Percentiles rank a stretch among this genome's conserved stretches.
Evolutionary conservation across 2,797 vertebrate genomes (phyloP).

Genomic region (Gymnoscopelus braueri): DNA sequence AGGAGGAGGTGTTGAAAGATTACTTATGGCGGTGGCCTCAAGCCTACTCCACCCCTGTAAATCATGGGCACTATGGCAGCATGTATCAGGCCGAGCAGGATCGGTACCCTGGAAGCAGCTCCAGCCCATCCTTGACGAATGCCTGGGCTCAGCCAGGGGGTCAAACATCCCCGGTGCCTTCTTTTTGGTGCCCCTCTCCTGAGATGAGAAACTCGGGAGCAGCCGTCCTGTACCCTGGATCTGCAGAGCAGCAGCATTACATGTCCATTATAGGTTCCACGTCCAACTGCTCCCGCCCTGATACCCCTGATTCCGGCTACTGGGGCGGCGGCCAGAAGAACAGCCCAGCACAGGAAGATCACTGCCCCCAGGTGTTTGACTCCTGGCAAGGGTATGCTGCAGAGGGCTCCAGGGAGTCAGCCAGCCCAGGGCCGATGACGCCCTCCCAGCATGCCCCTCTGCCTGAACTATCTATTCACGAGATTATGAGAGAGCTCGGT

Average conservation of each 20-base stretch:
- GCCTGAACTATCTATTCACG: constrained; percentile 77
- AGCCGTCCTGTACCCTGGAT: constrained; percentile 45
- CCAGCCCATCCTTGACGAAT: constrained; percentile 39
- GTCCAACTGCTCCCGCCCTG: constrained; percentile 62
- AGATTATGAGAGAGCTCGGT: constrained; percentile 76
- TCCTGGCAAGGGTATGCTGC: constrained; percentile 41
- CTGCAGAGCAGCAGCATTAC: constrained; percentile 57
- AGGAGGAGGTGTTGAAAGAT: constrained; percentile 59
- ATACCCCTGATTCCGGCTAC: constrained; percentile 74
- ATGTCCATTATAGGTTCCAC: constrained; percentile 22
- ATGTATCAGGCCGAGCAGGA: constrained; percentile 51
- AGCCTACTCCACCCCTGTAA: constrained; percentile 38
- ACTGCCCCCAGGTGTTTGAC: constrained; percentile 48
- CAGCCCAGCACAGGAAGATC: constrained; percentile 37
- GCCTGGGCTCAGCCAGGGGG: constrained; percentile 55
- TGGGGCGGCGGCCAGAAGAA: constrained; percentile 63
- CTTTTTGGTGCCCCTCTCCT: constrained; percentile 60
- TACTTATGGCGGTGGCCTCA: constrained; percentile 44
- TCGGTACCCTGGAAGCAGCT: constrained; percentile 20
- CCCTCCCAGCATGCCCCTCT: constrained; percentile 43
- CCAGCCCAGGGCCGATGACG: not conserved
- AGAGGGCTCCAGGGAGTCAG: constrained; percentile 21
- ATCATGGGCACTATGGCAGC: constrained; percentile 52
- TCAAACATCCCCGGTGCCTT: constrained; percentile 39
- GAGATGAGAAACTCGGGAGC: constrained; percentile 44